A percentile compares a stretch with the other conserved stretches of the same genome.
phyloP scores from a whole-genome alignment of 2,888 invertebrate species.

The Toxonevra muliebris region DNA sequence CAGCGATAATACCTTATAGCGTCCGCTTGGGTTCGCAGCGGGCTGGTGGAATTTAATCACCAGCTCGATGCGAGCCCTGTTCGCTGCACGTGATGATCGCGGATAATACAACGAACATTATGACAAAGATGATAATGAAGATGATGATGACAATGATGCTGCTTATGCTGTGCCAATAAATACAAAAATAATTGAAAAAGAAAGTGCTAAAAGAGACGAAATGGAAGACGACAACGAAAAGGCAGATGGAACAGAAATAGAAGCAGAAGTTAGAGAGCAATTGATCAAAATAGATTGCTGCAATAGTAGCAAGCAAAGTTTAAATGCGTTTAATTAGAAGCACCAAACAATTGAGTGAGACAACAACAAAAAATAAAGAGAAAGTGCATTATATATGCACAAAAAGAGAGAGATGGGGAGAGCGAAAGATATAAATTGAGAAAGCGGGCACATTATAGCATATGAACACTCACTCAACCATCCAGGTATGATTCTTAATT shows the following conservation, averaged over 20 bases:
- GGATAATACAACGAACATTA: constrained; percentile 58
- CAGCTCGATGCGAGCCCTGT: constrained; percentile 74
- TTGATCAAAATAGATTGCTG: constrained; percentile 60
- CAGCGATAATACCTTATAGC: constrained; percentile 67
- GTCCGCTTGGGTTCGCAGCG: constrained; percentile 67
- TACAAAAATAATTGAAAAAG: constrained; percentile 19
- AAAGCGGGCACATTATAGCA: constrained; percentile 5
- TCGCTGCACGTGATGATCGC: constrained; percentile 71
- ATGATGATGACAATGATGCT: constrained; percentile 4
- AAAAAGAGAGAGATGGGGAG: constrained; percentile 18
- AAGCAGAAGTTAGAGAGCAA: constrained; percentile 48
- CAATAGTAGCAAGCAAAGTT: constrained; percentile 38
- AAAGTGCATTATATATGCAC: neutral
- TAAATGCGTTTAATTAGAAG: too few relatives aligned
- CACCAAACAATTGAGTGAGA: neutral
- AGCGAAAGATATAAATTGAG: constrained; percentile 5
- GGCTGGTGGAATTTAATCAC: constrained; percentile 75
- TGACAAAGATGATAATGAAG: constrained; percentile 13
- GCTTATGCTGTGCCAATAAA: constrained; percentile 17
- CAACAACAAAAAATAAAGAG: constrained; percentile 5
- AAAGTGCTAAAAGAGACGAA: neutral
- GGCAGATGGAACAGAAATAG: neutral
- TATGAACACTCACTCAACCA: constrained; percentile 39
- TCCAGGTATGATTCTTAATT: constrained; percentile 42
- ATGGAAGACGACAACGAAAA: constrained; percentile 1